Evolutionary conservation across 2,113 vertebrate species (phyloP), one percentile per base, ranked within the genome.

Genomic region (Gasterosteus nipponicus): DNA sequence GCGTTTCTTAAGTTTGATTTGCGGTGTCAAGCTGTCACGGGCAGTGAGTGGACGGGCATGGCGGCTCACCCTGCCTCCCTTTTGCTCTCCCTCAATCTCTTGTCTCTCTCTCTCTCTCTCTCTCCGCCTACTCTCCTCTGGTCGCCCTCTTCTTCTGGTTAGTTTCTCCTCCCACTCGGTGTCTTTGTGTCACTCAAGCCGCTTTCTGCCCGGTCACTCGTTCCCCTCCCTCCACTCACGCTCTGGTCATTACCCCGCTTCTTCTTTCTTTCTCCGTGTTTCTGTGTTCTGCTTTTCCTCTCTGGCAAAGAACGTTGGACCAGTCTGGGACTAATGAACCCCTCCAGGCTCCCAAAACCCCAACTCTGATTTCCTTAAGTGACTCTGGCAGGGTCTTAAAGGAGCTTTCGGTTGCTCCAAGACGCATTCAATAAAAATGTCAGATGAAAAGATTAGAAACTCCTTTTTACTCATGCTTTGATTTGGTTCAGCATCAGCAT

Each of bases 251-350:
- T 88, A 77, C 81, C 70, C 85, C 47, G 75, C 67, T 60, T 58
- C 53, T 63, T 80, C 61, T 59, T 85, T 69, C 60, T 77, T 65
- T 82, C 54, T 65, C 63, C 9, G 5, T 78, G 56, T 74, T 65
- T 84, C 73, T 82, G 59, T 81, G 84, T 82, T 85, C 83, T 86
- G 80, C 42, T 69, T 85, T 87, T 84, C 85, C 80, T 88, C 82
- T 70, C 78, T 89, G 87, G 77, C 82, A 73, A 66, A 88, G 90
- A 87, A 92, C 89, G 89, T 89, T 75, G 81, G 84, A 83, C 84
- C 74, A 80, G 92, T 91, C 90, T 89, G 84, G 81, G 90, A 83
- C 84, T 94, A 94, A 93, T 93, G 91, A 94, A 93, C 89, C 90
- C 92, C 93, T 87, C 81, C 81, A 90, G 88, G 79, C 85, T 89